Conservation (phyloP, 37 sponge, comb jelly and placozoan species). For the Chondrosia reniformis region DNA sequence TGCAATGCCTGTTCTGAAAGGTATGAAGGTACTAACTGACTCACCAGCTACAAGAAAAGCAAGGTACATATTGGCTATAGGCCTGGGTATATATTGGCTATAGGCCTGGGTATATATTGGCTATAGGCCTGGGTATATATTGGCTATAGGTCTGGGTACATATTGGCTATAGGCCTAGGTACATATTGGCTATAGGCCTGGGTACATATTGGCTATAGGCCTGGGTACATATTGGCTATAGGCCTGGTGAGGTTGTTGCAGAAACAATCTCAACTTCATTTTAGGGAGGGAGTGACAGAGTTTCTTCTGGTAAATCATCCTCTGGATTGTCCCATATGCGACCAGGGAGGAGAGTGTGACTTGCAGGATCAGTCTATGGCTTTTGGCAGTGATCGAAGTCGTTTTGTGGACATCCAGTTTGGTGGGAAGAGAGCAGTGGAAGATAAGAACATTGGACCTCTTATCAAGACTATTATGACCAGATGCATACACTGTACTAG, state of each 20-base stretch:
- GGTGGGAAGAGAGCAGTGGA: conserved; percentile 97
- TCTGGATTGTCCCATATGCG: conserved; percentile 98
- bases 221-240: too few relatives aligned
- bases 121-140: too few relatives aligned
- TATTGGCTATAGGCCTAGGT: too few relatives aligned
- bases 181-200: too few relatives aligned
- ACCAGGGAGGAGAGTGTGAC: conserved; percentile 99
- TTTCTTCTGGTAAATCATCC: conserved; percentile 98
- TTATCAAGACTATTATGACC: conserved; percentile 99
- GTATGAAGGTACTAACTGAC: conserved; percentile 83
- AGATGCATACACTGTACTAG: conserved; percentile 97
- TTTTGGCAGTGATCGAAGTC: conserved; percentile 89
- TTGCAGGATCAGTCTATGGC: conserved; percentile 98
- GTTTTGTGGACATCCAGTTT: conserved; percentile 89
- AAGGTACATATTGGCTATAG: conserved; percentile 39
- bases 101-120: too few relatives aligned
- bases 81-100: too few relatives aligned
- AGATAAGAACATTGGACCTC: conserved; percentile 97
- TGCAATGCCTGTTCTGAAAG: conserved; percentile 96
- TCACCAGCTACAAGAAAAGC: conserved; percentile 84
- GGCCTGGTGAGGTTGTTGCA: too few relatives aligned
- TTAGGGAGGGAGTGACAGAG: conserved; percentile 98
- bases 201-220: too few relatives aligned
- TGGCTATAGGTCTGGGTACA: too few relatives aligned
- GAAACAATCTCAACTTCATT: background rate